Evolutionary conservation across 2,113 vertebrate species (phyloP).

Genomic region (Taurulus bubalis): DNA sequence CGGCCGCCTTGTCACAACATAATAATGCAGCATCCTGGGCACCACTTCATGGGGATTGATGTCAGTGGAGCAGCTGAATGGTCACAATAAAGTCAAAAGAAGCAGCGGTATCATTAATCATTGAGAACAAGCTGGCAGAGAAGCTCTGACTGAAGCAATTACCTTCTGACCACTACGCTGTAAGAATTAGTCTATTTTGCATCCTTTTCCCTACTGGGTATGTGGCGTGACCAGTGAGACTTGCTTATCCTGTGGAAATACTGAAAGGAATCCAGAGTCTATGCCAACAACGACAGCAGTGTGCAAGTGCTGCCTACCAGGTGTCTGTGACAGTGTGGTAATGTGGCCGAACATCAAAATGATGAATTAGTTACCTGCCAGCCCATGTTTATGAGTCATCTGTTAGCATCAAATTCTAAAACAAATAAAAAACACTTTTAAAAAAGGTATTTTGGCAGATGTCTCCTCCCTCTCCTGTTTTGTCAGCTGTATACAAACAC

Average conservation of each 20-base stretch:
- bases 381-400: not conserved
- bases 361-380: constrained; percentile 24
- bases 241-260: not conserved
- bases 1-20: not conserved
- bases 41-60: constrained; percentile 20
- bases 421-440: not conserved
- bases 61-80: not conserved
- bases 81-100: constrained; percentile 27
- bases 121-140: constrained; percentile 6
- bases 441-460: not conserved
- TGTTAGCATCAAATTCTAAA: not conserved
- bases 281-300: constrained; percentile 9
- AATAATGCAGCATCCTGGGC: constrained; percentile 12
- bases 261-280: not conserved
- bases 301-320: constrained; percentile 28
- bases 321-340: not conserved
- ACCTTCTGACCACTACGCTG: not conserved
- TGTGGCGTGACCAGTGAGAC: not conserved
- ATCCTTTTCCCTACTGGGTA: not conserved
- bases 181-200: not conserved
- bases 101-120: constrained; percentile 42
- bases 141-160: constrained; percentile 14
- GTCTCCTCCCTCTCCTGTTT: not conserved
- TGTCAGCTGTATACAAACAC: not conserved
- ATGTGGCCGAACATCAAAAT: constrained; percentile 3